Conservation (phyloP, 2,888 invertebrate genomes). For the Tridacna gigas region DNA sequence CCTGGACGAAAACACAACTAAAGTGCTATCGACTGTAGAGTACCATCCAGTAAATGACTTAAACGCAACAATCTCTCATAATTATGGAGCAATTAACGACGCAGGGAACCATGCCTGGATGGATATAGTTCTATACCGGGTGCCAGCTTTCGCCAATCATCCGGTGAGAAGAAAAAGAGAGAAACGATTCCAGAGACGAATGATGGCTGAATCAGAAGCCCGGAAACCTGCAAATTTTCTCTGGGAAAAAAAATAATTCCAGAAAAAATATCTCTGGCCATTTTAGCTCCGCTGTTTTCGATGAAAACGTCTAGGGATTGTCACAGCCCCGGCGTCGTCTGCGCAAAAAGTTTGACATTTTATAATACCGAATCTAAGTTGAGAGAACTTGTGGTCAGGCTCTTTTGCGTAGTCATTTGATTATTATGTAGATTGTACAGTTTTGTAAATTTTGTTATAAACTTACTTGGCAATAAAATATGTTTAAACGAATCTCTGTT, state of each 20-base stretch:
- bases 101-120: constrained; percentile 8
- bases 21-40: constrained; percentile 22
- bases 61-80: constrained; percentile 34
- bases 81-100: constrained; percentile 9
- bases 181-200: constrained; percentile 24
- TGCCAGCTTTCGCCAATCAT: constrained; percentile 23
- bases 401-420: too few relatives aligned
- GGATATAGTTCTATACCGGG: constrained; percentile 13
- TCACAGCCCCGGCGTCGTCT: too few relatives aligned
- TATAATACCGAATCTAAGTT: too few relatives aligned
- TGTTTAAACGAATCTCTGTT: too few relatives aligned
- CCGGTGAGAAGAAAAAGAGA: constrained; percentile 25
- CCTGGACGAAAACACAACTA: constrained; percentile 34
- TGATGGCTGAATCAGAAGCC: constrained; percentile 31
- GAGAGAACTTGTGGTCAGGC: too few relatives aligned
- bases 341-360: too few relatives aligned
- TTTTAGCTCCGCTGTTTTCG: too few relatives aligned
- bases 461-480: too few relatives aligned
- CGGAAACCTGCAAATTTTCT: neutral
- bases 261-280: neutral
- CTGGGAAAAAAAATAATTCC: neutral
- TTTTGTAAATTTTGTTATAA: too few relatives aligned
- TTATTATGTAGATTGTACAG: too few relatives aligned
- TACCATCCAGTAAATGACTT: constrained; percentile 26
- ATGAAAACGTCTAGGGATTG: too few relatives aligned